These are phyloP conservation scores for Nyctibius grandis DNA, from an alignment of 2,797 vertebrate genomes.

Conservation along the genomic window DNA sequence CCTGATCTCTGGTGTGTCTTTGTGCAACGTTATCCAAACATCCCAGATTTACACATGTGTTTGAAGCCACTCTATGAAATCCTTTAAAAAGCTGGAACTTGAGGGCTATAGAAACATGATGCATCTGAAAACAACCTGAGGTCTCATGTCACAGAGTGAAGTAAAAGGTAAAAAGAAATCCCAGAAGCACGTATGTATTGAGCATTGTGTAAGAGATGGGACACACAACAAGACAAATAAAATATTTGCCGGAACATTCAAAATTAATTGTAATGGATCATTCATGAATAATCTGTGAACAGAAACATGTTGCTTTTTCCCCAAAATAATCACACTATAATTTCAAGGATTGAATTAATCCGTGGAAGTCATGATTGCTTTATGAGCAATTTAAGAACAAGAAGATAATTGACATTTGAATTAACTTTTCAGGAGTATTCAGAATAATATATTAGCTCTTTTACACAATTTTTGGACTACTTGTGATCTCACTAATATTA, in stretches of 20 bases:
- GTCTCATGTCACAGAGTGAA: not conserved
- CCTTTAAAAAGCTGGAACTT: not conserved
- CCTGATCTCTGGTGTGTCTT: not conserved
- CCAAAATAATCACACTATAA: not conserved
- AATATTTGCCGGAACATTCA: not conserved
- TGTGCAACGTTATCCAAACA: not conserved
- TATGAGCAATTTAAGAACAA: not conserved
- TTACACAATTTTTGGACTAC: not conserved
- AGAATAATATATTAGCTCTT: not conserved
- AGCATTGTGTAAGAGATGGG: not conserved
- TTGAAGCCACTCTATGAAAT: not conserved
- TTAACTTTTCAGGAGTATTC: not conserved
- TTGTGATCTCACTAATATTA: not conserved
- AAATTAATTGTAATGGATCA: not conserved
- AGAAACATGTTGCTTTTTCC: not conserved
- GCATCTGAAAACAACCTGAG: not conserved
- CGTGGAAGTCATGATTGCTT: not conserved
- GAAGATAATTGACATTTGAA: constrained; percentile 11
- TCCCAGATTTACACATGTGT: not conserved
- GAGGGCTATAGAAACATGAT: not conserved
- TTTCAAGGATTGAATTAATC: not conserved
- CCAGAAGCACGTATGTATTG: accelerated
- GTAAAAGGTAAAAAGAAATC: not conserved
- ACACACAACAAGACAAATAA: not conserved
- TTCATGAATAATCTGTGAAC: not conserved